Base-by-base conservation (phyloP, 2,113 vertebrate genomes). In the Camelus bactrianus region DNA sequence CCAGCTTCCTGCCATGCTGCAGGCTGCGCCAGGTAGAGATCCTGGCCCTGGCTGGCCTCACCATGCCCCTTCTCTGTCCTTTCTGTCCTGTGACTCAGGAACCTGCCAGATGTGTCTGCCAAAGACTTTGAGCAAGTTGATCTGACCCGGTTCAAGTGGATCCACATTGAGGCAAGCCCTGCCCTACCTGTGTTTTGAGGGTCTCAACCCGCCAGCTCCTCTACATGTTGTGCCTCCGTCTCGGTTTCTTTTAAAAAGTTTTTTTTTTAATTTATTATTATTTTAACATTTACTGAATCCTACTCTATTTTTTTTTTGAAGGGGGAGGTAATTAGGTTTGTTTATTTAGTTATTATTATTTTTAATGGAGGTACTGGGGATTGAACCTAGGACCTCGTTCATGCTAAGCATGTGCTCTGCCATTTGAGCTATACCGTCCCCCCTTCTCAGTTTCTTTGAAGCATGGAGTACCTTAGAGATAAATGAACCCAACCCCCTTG, bases 151-250 rank as follows among this genome's bases (percentile, higher is more conserved):
- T 99, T 99, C 98, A 99, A 99, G 75, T 99, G 99, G 99, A 99
- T 99, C 91, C 99, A 99, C 98, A 99, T 99, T 98, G 99, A 99
- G 99, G 99, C 99, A 97, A 99, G 99, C 42, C 24, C 86, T 69
- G 24, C 58, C 80, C 64, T 35, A 46, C 14, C 56, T 93, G 35
- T 75, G 16, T 83, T 70, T 56, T 1, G 19, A 93, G 75, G 54
- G 60, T 3, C 50, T 77, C 64, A 26, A 46, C 52, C 48, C 58
- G 28, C 50, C 62, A 42, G 62, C n/a, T 30, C 52, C 15, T 67
- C 32, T 13, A 38, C 46, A 0, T n/a, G 50, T 62, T 75, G 81
- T 75, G 54, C 56, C 62, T 82, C 50, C 48, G 92, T 26, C 38
- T 70, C 79, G 52, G 26, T 92, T 83, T 92, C 38, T 42, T 42